phyloP scores from a whole-genome alignment of 2,113 vertebrate species.

The Athene cunicularia region DNA sequence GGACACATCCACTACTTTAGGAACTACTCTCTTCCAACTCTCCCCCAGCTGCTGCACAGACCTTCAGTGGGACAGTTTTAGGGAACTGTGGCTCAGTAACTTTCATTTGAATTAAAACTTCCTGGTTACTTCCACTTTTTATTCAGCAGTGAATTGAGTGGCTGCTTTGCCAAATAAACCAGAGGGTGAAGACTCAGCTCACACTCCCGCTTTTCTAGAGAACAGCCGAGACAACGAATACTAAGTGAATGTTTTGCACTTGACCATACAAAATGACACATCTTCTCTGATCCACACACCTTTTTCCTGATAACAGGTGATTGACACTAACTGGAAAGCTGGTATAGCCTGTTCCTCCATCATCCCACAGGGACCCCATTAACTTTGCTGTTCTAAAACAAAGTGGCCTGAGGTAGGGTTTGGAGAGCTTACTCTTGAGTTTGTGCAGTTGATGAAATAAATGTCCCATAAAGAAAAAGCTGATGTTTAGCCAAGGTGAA shows the following conservation, averaged over 20 bases:
- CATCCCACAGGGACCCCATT: fast-evolving
- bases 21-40: neutral
- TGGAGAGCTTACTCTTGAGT: neutral
- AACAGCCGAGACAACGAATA: neutral
- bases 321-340: neutral
- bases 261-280: neutral
- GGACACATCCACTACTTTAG: neutral
- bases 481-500: neutral
- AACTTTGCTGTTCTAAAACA: neutral
- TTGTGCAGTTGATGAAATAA: neutral
- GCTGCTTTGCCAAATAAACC: neutral
- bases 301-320: neutral
- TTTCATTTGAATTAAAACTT: neutral
- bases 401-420: neutral
- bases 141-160: neutral
- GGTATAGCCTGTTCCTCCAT: neutral
- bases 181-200: neutral
- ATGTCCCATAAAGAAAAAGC: neutral
- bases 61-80: neutral
- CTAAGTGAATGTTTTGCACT: neutral
- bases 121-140: neutral
- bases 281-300: neutral
- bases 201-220: neutral
- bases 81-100: neutral
- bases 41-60: neutral